Evolutionary conservation across 2,797 vertebrate species (phyloP).

Genomic region (Paguma larvata): DNA sequence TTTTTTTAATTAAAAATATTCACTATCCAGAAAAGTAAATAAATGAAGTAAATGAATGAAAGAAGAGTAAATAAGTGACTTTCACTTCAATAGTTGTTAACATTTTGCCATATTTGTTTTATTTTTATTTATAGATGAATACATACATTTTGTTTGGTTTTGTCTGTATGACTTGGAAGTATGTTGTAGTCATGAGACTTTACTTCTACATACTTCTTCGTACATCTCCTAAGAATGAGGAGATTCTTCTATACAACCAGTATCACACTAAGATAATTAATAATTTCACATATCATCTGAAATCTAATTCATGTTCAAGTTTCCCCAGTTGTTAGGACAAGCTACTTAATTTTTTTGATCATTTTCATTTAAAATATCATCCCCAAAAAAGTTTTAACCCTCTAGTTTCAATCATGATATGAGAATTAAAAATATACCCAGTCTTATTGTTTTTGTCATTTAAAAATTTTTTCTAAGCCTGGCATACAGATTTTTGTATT

Average conservation of each 20-base stretch:
- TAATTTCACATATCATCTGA: background rate
- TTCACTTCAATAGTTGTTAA: conserved; percentile 5
- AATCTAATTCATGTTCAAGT: conserved; percentile 3
- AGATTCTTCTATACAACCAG: background rate
- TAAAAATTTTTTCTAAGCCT: background rate
- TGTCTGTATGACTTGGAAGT: background rate
- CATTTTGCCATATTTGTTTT: background rate
- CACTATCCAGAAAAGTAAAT: background rate
- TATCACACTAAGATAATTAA: background rate
- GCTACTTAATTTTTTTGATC: background rate
- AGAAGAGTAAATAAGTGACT: background rate
- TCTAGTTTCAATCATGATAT: conserved; percentile 14
- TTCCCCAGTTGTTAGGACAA: background rate
- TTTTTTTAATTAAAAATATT: conserved; percentile 12
- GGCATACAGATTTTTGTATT: background rate
- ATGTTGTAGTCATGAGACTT: background rate
- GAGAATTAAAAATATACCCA: conserved; percentile 11
- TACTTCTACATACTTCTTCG: background rate
- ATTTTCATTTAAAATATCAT: background rate
- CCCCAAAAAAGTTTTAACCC: background rate
- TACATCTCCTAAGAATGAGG: background rate
- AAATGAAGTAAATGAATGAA: background rate
- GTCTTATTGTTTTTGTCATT: background rate
- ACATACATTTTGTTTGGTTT: background rate
- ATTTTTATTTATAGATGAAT: background rate